A percentile compares a stretch with the other conserved stretches of the same genome.
Evolutionary conservation across 2,113 vertebrate genomes (phyloP).

Genomic region (Mus pahari): DNA sequence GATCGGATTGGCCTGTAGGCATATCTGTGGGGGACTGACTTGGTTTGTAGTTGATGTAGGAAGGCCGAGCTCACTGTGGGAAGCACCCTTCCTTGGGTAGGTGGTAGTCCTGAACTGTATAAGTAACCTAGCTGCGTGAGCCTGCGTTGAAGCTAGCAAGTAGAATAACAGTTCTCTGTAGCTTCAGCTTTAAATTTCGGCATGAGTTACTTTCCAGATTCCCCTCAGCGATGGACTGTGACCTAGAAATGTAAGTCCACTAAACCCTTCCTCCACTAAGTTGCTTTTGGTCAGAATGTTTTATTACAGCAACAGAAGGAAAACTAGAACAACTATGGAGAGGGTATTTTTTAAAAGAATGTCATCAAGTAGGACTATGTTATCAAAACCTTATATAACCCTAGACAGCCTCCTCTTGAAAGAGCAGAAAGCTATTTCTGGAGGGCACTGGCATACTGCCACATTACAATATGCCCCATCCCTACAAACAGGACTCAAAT

Average conservation of each 20-base stretch:
- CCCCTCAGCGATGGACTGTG: not conserved
- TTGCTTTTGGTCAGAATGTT: not conserved
- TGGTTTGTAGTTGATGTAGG: not conserved
- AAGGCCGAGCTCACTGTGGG: too few species aligned
- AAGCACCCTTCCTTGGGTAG: not conserved
- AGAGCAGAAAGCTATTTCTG: not conserved
- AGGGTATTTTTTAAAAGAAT: not conserved
- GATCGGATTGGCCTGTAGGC: not conserved
- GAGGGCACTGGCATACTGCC: not conserved
- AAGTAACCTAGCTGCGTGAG: not conserved
- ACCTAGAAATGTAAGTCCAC: not conserved
- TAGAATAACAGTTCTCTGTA: not conserved
- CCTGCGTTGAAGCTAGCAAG: not conserved
- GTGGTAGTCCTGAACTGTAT: not conserved
- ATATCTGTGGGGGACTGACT: not conserved
- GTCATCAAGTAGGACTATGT: not conserved
- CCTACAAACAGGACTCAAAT: constrained; percentile 44
- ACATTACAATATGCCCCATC: not conserved
- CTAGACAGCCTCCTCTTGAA: not conserved
- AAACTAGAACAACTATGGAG: not conserved
- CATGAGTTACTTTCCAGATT: not conserved
- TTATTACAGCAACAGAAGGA: not conserved
- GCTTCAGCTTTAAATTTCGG: not conserved
- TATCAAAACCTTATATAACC: not conserved
- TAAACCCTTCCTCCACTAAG: not conserved